Evolutionary conservation across 2,113 vertebrate species (phyloP), one percentile per base, ranked within the genome.

Genomic region (Scytalopus superciliaris): DNA sequence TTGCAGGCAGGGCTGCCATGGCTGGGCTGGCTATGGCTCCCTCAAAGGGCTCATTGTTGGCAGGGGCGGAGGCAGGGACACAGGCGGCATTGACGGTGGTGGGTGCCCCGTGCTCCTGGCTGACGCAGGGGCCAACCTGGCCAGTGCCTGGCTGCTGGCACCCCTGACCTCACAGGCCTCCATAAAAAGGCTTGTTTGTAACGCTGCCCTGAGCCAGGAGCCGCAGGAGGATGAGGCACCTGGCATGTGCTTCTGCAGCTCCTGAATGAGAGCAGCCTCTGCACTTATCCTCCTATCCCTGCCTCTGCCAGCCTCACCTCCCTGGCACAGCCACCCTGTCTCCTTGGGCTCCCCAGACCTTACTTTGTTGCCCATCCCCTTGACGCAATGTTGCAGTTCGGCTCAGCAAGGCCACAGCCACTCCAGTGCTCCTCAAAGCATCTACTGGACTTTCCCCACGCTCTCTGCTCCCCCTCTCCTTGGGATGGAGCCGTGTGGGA

Each of bases 41-140:
- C 88, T 96, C 91, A 96, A 96, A 95, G 89, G 75, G 50, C 64
- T 80, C 90, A 47, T 90, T 97, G 96, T 96, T 4, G 28, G 45
- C 7, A 2, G 42, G 1, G 15, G 8, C 1, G 1, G 40, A n/a
- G 44, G 77, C 40, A 22, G 69, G 77, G 89, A 93, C 82, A 84
- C 87, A 40, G 67, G 53, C 19, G 3, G 93, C 90, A 87, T n/a
- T 93, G 96, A 97, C 70, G 45, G 64, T 3, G 2, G 39, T 2
- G 35, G 45, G 53, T 82, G 90, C 19, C 27, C 66, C 8, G 0
- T 2, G 23, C 74, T 57, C 52, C 78, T 5, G 25, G 59, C 66
- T 7, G 40, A 45, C 7, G 4, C 39, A 2, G 44, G 45, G 62
- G 27, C 47, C 57, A 14, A 39, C 47, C 52, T 50, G 79, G 63